These are phyloP conservation scores for Phymorhynchus buccinoides DNA, from an alignment of 1,140 invertebrate genomes.

Conservation along the genomic window DNA sequence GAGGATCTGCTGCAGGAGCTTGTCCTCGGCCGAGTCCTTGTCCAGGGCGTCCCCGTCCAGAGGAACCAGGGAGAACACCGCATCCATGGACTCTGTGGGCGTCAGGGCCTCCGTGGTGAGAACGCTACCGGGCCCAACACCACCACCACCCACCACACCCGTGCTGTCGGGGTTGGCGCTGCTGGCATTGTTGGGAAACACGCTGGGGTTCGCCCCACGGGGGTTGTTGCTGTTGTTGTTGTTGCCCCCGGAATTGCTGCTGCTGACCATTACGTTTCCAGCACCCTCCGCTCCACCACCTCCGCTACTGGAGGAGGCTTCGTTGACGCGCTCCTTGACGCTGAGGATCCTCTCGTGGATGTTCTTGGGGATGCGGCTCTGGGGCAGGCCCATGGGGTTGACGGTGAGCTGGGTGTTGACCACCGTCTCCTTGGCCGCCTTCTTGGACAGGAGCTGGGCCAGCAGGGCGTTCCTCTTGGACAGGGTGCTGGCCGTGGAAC, in stretches of 20 bases:
- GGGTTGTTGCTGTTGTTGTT: constrained; percentile 47
- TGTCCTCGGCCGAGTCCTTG: constrained; percentile 45
- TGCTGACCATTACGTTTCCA: neutral
- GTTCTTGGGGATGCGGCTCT: constrained; percentile 65
- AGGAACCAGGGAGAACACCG: neutral
- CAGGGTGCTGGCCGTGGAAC: constrained; percentile 53
- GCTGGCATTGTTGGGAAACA: constrained; percentile 53
- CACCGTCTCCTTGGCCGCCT: constrained; percentile 81
- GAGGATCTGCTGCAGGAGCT: constrained; percentile 65
- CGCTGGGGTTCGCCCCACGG: constrained; percentile 45
- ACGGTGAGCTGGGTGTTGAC: constrained; percentile 61
- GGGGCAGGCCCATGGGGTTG: constrained; percentile 66
- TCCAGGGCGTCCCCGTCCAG: constrained; percentile 20
- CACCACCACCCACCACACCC: too few species aligned
- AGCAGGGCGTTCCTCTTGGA: constrained; percentile 90
- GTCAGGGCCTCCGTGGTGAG: neutral
- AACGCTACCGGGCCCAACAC: neutral
- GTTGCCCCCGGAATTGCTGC: constrained; percentile 17
- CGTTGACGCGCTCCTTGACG: constrained; percentile 37
- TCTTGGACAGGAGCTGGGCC: constrained; percentile 85
- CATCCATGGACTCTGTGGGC: neutral
- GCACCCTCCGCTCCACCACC: neutral
- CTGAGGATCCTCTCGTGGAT: constrained; percentile 59
- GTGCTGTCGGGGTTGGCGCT: constrained; percentile 6
- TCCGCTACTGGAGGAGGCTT: constrained; percentile 29